Evolutionary conservation across 1,140 invertebrate genomes (phyloP), one percentile per base, ranked within the genome.

Genomic region (Temnothorax curvispinosus): DNA sequence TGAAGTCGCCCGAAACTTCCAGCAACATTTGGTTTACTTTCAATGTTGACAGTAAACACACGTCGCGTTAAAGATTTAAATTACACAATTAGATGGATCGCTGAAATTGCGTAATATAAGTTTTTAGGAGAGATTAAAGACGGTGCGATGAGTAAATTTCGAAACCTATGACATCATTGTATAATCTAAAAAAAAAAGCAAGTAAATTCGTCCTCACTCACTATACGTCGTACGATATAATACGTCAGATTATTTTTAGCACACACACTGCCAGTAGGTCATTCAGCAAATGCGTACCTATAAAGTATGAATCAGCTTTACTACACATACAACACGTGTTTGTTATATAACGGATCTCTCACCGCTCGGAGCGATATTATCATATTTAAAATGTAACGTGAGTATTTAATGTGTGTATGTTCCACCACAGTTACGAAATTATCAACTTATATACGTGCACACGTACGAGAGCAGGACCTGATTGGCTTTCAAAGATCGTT

Each of bases 251-350:
- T 88, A 89, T 72, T 86, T 38, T 54, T 84, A 74, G 32, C 67
- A 38, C 65, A 32, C 60, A 32, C 60, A 65, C 18, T 54, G 21
- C 38, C 87, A 86, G 72, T 88, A 88, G 88, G 74, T 88, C 88
- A 89, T 88, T 89, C 88, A 88, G 88, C 78, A 89, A 89, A 86
- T 88, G 87, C 86, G 86, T 85, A 67, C 88, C 65, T 85, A 62
- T 74, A 38, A 62, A 58, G 88, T 67, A 86, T 89, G 88, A 89
- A 88, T 89, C 88, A 89, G 69, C 81, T 89, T 89, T 89, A 89
- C 88, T 89, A 89, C 47, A 54, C 69, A 18, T 9, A 27, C 18
- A 58, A 35, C 72, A 50, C 76, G 60, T 69, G 69, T 64, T 65
- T 60, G 27, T 82, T 74, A 84, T 38, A 84, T 88, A 88, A 60